Evolutionary conservation across 2,113 vertebrate species (phyloP).

Genomic region (Nannospalax galili): DNA sequence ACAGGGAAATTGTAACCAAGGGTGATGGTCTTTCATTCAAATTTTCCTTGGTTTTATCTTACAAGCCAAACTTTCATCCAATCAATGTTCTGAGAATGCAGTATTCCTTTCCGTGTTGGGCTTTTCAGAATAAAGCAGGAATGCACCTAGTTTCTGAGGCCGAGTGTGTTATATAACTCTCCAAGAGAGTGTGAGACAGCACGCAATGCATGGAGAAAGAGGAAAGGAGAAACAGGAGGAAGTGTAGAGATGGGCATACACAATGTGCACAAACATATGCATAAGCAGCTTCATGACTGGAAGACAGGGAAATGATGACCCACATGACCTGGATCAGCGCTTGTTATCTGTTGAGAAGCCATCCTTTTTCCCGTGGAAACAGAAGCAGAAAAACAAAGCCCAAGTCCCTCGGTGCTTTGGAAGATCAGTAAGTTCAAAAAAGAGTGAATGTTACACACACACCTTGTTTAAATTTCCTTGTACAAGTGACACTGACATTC

Average conservation of each 20-base stretch:
- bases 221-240: no score
- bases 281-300: neutral
- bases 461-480: neutral
- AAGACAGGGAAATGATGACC: neutral
- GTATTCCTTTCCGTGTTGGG: neutral
- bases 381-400: no score
- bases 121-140: neutral
- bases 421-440: no score
- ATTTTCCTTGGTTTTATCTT: neutral
- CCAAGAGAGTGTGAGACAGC: no score
- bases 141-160: neutral
- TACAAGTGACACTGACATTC: neutral
- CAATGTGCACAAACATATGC: no score
- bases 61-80: neutral
- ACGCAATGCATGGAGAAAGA: no score
- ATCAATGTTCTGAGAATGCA: neutral
- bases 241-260: neutral
- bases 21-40: neutral
- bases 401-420: no score
- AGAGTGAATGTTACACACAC: no score
- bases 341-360: no score
- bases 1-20: neutral
- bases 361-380: no score
- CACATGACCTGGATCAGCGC: no score
- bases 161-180: neutral